Evolutionary conservation across 37 sponge, comb jelly and placozoan genomes (phyloP), one percentile per base, ranked within the genome.

Genomic region (Dysidea cf. avara): DNA sequence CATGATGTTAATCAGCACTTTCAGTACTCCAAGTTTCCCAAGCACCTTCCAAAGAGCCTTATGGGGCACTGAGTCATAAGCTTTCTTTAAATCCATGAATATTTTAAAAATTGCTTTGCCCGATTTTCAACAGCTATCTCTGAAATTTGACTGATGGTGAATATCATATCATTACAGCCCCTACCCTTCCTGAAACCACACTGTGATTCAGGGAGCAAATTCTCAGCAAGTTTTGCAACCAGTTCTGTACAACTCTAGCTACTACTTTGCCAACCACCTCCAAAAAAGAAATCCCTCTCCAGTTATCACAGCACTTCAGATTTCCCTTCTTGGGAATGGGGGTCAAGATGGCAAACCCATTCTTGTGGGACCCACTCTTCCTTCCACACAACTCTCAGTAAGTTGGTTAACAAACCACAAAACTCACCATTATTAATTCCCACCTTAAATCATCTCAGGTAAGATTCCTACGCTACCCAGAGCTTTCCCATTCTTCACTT

Each of bases 101-200:
- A n/a, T n/a, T n/a, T n/a, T n/a, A n/a, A n/a, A n/a, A n/a, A n/a
- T n/a, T n/a, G n/a, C n/a, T n/a, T n/a, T n/a, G n/a, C n/a, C n/a
- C n/a, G n/a, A n/a, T n/a, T n/a, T n/a, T n/a, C n/a, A n/a, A n/a
- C n/a, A n/a, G n/a, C n/a, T n/a, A n/a, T n/a, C n/a, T n/a, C 63
- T 4, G 31, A 4, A 2, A 61, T 2, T 34, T 61, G 63, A 18
- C 63, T 2, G 32, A 32, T 34, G 4, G 34, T 32, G 34, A 11
- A 61, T 2, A 61, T 32, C 63, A 61, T 61, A 34, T 61, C 32
- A 7, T 20, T 61, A 34, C 63, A 61, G 5, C 63, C 32, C 3
- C 63, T 20, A 3, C 63, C 63, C 2, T 7, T 61, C 18, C 63
- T 26, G 32, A 61, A 61, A 2, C 32, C 32, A 7, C n/a, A n/a